Evolutionary conservation across 2,888 invertebrate genomes (phyloP).

Genomic region (Archaeoteleia sp.): DNA sequence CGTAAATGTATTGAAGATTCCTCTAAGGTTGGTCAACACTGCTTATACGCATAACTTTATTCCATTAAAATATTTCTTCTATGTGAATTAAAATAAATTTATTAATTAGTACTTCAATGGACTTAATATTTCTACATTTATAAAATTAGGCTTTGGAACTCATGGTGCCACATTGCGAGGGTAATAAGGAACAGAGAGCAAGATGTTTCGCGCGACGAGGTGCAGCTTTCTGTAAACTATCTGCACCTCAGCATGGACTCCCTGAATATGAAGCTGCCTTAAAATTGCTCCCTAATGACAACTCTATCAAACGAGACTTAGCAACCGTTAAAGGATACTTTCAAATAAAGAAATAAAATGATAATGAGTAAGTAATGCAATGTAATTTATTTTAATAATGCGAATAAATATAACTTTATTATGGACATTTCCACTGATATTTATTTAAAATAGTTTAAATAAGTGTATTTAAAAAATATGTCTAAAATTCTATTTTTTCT

Average conservation of each 20-base stretch:
- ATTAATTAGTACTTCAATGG: slow-evolving; percentile 13
- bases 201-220: slow-evolving; percentile 86
- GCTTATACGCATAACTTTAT: slow-evolving; percentile 67
- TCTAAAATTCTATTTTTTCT: too few species aligned
- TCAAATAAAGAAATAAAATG: slow-evolving; percentile 49
- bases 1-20: slow-evolving; percentile 81
- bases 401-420: slow-evolving; percentile 5
- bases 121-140: slow-evolving; percentile 7
- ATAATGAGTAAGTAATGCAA: not conserved
- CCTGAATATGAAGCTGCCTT: slow-evolving; percentile 85
- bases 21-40: slow-evolving; percentile 74
- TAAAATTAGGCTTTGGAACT: slow-evolving; percentile 81
- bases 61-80: slow-evolving; percentile 12
- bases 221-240: slow-evolving; percentile 83
- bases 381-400: slow-evolving; percentile 7
- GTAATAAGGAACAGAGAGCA: slow-evolving; percentile 83
- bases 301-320: slow-evolving; percentile 57
- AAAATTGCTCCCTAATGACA: slow-evolving; percentile 74
- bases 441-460: too few species aligned
- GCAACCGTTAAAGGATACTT: slow-evolving; percentile 36
- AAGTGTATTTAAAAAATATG: too few species aligned
- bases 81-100: slow-evolving; percentile 14
- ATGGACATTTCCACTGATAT: too few species aligned
- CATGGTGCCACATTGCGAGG: slow-evolving; percentile 83
- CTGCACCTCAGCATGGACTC: slow-evolving; percentile 82